These are phyloP conservation scores for Heliangelus exortis DNA, from an alignment of 2,797 vertebrate genomes.

Conservation along the genomic window DNA sequence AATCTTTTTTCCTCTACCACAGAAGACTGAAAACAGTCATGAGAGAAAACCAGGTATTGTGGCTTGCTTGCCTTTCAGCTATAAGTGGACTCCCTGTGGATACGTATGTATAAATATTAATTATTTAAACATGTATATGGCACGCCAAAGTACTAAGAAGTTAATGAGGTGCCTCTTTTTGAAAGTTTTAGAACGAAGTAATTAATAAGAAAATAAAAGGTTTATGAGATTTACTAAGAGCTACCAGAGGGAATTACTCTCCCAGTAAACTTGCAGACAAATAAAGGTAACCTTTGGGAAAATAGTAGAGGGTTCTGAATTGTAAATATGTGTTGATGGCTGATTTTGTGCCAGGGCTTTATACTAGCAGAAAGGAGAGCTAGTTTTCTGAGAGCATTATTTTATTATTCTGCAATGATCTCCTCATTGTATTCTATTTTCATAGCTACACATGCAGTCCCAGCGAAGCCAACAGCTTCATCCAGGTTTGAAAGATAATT, in stretches of 20 bases:
- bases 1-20: not conserved
- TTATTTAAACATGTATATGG: not conserved
- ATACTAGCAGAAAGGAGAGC: not conserved
- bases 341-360: not conserved
- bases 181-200: not conserved
- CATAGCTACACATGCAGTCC: not conserved
- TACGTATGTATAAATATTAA: not conserved
- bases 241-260: not conserved
- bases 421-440: not conserved
- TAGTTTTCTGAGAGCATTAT: not conserved
- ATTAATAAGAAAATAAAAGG: not conserved
- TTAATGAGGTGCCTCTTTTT: not conserved
- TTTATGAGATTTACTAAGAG: not conserved
- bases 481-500: slow-evolving; percentile 15
- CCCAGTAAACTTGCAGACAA: not conserved
- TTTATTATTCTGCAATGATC: not conserved
- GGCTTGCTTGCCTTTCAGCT: not conserved
- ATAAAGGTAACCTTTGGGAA: not conserved
- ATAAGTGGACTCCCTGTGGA: not conserved
- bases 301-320: not conserved
- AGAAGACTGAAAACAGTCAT: not conserved
- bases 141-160: not conserved
- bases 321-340: not conserved
- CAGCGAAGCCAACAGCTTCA: not conserved
- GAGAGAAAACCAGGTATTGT: not conserved